A percentile compares a stretch with the other conserved stretches of the same genome.
phyloP scores from a whole-genome alignment of 2,113 vertebrate species.

The Chamaea fasciata region DNA sequence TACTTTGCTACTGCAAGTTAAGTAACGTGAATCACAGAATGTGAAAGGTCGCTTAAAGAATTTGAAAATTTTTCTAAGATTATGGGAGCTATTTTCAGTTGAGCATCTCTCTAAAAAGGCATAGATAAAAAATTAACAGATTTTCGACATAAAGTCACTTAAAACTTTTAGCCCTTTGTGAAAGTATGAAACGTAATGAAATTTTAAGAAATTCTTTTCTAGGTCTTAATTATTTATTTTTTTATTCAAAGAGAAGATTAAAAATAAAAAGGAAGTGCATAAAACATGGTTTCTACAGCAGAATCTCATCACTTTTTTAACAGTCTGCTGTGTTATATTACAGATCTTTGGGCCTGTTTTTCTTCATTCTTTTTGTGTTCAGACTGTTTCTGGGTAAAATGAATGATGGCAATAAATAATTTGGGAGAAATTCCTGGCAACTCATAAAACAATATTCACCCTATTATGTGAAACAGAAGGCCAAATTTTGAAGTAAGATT shows the following conservation, averaged over 20 bases:
- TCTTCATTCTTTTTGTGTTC: background rate
- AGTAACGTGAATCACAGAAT: background rate
- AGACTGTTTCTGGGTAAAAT: background rate
- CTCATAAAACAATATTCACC: constrained; percentile 43
- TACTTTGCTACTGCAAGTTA: background rate
- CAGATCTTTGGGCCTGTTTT: background rate
- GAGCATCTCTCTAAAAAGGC: background rate
- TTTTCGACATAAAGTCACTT: background rate
- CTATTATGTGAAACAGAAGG: constrained; percentile 31
- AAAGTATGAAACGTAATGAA: background rate
- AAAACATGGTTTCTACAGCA: background rate
- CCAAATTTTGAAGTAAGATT: constrained; percentile 9
- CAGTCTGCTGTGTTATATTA: background rate
- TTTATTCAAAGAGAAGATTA: background rate
- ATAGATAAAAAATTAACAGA: background rate
- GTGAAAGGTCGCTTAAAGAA: background rate
- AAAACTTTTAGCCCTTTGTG: background rate
- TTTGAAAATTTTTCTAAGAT: background rate
- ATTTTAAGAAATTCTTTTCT: background rate
- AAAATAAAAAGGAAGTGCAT: background rate
- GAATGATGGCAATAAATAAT: constrained; percentile 41
- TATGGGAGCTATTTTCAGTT: background rate
- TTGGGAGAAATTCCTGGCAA: constrained; percentile 30
- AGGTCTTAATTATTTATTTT: background rate
- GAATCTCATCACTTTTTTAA: background rate